Base-by-base conservation (phyloP, 1,140 invertebrate species). In the Himalopsyche phryganea region DNA sequence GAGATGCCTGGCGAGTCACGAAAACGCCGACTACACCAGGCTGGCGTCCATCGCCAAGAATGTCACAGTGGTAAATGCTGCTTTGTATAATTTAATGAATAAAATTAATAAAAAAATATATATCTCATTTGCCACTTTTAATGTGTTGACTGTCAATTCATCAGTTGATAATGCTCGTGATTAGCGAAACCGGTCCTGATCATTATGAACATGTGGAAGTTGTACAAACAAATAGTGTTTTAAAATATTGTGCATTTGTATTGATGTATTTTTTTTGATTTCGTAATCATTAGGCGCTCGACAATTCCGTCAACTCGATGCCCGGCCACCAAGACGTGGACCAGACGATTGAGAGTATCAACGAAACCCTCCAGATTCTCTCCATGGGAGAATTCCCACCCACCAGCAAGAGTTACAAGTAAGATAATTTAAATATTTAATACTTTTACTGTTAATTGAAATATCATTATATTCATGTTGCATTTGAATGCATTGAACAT, bases 321-420 rank as follows among this genome's bases (percentile, higher is more conserved):
- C 92, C 94, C 7, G 91, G 93, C 0, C 92, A 96, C 67, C 83
- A 87, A 64, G 94, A 96, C 68, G 86, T 98, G 2, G 93, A 97
- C 69, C 82, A 86, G 11, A 90, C 92, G 0, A 88, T 96, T 65
- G 82, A 85, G 57, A 85, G 83, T 55, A 94, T 98, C 49, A 87
- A 85, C 48, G 82, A 87, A 60, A 86, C 87, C 33, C 85, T 86
- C 33, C 82, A 89, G 56, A 82, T 85, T 7, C 76, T 97, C 11
- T 82, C 85, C 52, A 83, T 82, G 60, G 83, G 83, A 40, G 82
- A 88, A 33, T 91, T 90, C 68, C 88, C 88, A 2, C 75, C 77
- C 0, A 85, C 86, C 0, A 82, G 82, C 53, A 90, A 86, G 65
- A 83, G 81, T 36, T 94, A 92, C 66, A 81, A 84, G 80, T 85